A percentile compares a stretch with the other conserved stretches of the same genome.
These are phyloP conservation scores for Notospermus geniculatus DNA, from an alignment of 1,140 invertebrate species.

Conservation along the genomic window DNA sequence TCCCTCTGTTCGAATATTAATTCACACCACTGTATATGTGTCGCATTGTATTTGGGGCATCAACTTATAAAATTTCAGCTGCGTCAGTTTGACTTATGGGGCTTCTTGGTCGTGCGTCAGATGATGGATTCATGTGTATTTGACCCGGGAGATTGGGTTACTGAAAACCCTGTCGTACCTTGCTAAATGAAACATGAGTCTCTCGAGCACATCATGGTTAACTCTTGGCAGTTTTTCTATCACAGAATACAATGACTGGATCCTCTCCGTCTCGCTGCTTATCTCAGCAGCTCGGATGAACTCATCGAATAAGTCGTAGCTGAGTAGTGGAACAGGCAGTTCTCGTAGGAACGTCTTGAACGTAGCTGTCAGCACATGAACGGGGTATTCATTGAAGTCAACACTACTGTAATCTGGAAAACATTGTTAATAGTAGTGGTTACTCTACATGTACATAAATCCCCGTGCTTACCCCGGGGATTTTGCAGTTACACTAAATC, in stretches of 20 bases:
- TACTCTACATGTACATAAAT: too few relatives aligned
- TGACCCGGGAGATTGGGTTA: too few relatives aligned
- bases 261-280: slow-evolving; percentile 64
- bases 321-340: slow-evolving; percentile 88
- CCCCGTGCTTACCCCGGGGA: too few relatives aligned
- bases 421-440: too few relatives aligned
- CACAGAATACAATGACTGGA: slow-evolving; percentile 80
- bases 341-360: slow-evolving; percentile 89
- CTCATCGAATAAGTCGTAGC: slow-evolving; percentile 91
- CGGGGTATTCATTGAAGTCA: slow-evolving; percentile 62
- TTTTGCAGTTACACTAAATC: too few relatives aligned
- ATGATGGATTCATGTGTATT: too few relatives aligned
- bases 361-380: slow-evolving; percentile 89
- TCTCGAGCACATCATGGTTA: slow-evolving; percentile 88
- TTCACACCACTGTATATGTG: too few relatives aligned
- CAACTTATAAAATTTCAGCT: too few relatives aligned
- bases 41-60: too few relatives aligned
- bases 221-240: slow-evolving; percentile 84
- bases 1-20: too few relatives aligned
- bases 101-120: too few relatives aligned
- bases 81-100: too few relatives aligned
- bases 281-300: slow-evolving; percentile 76
- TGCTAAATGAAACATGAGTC: slow-evolving; percentile 89
- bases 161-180: slow-evolving; percentile 55
- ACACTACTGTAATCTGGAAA: slow-evolving; percentile 43